Evolutionary conservation across 1,140 invertebrate species (phyloP).

Genomic region (Diachasmimorpha longicaudata): DNA sequence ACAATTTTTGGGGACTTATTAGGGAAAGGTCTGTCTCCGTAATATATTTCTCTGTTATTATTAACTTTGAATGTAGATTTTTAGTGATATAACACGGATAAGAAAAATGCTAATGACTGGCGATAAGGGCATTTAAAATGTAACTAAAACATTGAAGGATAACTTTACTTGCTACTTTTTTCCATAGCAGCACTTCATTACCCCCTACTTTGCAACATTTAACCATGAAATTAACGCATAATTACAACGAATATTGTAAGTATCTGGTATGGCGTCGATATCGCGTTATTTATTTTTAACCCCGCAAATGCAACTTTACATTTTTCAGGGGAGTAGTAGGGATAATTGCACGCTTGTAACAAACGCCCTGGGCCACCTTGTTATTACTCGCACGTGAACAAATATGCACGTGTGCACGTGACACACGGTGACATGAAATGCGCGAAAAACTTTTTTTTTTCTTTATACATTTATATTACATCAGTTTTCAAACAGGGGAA

Average conservation of each 20-base stretch:
- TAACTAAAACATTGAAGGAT: not conserved
- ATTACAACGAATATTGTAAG: not conserved
- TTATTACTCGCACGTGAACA: conserved; percentile 51
- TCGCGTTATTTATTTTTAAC: not conserved
- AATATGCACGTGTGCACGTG: conserved; percentile 35
- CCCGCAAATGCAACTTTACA: conserved; percentile 35
- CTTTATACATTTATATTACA: not conserved
- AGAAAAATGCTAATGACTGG: not conserved
- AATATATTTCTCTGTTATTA: too few relatives aligned
- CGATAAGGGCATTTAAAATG: not conserved
- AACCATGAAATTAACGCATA: not conserved
- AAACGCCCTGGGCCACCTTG: conserved; percentile 30
- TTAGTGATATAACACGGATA: too few relatives aligned
- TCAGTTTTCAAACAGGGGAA: not conserved
- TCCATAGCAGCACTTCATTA: not conserved
- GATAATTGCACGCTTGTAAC: conserved; percentile 43
- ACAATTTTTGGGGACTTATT: too few relatives aligned
- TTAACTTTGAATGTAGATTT: too few relatives aligned
- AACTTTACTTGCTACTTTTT: not conserved
- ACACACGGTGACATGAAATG: conserved; percentile 1
- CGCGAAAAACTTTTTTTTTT: conserved; percentile 15
- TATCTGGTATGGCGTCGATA: not conserved
- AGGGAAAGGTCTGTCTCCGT: too few relatives aligned
- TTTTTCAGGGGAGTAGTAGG: conserved; percentile 39
- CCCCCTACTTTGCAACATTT: not conserved